Evolutionary conservation across 2,113 vertebrate genomes (phyloP).

Genomic region (Antechinus stuartii): DNA sequence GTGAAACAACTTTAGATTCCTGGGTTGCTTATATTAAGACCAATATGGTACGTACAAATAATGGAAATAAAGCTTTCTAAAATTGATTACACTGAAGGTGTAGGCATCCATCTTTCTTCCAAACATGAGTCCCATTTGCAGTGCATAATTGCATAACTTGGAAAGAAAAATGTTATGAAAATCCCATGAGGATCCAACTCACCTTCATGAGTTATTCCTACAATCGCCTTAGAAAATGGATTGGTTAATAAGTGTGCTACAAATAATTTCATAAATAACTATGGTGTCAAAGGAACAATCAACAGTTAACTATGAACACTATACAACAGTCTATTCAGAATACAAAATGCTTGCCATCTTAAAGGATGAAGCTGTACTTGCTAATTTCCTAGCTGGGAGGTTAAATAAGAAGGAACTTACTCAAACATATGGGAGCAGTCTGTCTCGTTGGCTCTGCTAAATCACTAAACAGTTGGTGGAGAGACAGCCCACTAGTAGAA

Average conservation of each 20-base stretch:
- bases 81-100: not conserved
- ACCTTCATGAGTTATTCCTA: constrained; percentile 51
- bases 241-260: constrained; percentile 45
- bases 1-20: not conserved
- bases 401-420: constrained; percentile 76
- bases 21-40: not conserved
- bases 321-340: constrained; percentile 64
- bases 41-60: constrained; percentile 3
- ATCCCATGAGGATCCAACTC: not conserved
- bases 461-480: constrained; percentile 76
- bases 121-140: constrained; percentile 40
- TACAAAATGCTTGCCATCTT: constrained; percentile 73
- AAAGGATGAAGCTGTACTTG: constrained; percentile 74
- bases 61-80: constrained; percentile 33
- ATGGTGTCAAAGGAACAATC: constrained; percentile 54
- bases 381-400: constrained; percentile 80
- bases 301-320: constrained; percentile 48
- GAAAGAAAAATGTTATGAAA: constrained; percentile 59
- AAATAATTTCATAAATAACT: constrained; percentile 60
- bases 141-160: constrained; percentile 38
- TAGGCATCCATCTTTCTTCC: constrained; percentile 39
- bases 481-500: constrained; percentile 46
- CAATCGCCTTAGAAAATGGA: not conserved
- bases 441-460: constrained; percentile 62
- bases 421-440: constrained; percentile 78